Evolutionary conservation across 2,888 invertebrate genomes (phyloP).

Genomic region (Acrocera orbiculus): DNA sequence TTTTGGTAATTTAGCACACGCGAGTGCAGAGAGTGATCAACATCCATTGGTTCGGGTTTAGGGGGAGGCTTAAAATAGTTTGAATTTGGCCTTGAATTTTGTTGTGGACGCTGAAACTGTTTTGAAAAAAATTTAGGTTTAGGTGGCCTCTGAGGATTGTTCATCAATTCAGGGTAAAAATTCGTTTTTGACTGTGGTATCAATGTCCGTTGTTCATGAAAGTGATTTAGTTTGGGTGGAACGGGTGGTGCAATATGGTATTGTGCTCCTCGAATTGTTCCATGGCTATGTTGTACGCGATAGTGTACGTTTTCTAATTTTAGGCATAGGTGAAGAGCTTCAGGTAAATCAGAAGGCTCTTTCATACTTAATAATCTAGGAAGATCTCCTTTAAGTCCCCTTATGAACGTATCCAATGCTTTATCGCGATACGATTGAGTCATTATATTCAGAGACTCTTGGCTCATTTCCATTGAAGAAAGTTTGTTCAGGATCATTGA

Average conservation of each 20-base stretch:
- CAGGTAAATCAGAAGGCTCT: conserved; percentile 2
- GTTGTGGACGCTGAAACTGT: no score
- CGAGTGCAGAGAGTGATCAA: conserved; percentile 7
- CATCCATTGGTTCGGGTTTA: conserved; percentile 10
- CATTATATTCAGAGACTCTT: conserved; percentile 9
- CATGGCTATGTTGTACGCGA: neutral
- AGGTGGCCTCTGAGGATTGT: neutral
- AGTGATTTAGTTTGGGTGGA: conserved; percentile 1
- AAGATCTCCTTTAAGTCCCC: conserved; percentile 11
- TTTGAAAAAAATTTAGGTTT: no score
- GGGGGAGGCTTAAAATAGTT: conserved; percentile 9
- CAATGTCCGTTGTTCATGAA: neutral
- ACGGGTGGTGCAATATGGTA: neutral
- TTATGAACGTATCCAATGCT: conserved; percentile 13
- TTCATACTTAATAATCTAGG: conserved; percentile 5
- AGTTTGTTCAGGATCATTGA: conserved; percentile 15
- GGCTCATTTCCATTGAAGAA: conserved; percentile 10
- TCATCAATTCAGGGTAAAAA: conserved; percentile 2
- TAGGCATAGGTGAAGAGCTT: neutral
- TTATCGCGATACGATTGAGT: conserved; percentile 12
- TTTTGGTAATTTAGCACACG: conserved; percentile 10
- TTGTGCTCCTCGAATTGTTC: neutral
- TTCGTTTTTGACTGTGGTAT: neutral
- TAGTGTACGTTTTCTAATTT: conserved; percentile 2
- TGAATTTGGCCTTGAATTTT: no score